Conservation (phyloP, 2,113 vertebrate genomes). For the Cromileptes altivelis region DNA sequence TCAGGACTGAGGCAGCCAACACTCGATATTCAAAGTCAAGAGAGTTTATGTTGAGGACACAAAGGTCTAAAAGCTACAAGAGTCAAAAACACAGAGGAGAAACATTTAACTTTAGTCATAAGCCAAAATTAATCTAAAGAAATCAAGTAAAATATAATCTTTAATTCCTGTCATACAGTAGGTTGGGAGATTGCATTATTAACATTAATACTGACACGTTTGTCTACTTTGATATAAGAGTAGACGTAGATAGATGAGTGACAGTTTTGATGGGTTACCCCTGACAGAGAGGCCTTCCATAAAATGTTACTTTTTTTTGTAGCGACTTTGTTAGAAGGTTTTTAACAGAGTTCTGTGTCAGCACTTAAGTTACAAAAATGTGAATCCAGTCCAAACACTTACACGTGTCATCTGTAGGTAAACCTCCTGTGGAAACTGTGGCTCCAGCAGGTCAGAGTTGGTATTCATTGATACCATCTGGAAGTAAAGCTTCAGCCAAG, state of each 20-base stretch:
- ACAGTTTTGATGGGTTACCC: not conserved
- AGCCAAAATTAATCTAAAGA: not conserved
- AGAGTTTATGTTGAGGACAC: slow-evolving; percentile 89
- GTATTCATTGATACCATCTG: slow-evolving; percentile 89
- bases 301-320: not conserved
- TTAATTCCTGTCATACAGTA: not conserved
- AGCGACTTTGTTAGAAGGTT: not conserved
- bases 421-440: slow-evolving; percentile 91
- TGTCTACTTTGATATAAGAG: not conserved
- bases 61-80: slow-evolving; percentile 91
- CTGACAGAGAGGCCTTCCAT: no score
- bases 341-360: no score
- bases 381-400: not conserved
- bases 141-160: no score
- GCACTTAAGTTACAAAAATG: not conserved
- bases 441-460: slow-evolving; percentile 87
- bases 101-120: not conserved
- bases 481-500: slow-evolving; percentile 93
- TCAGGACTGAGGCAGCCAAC: slow-evolving; percentile 89
- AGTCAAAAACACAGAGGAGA: not conserved
- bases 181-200: not conserved
- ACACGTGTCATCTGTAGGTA: slow-evolving; percentile 92
- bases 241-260: not conserved
- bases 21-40: slow-evolving; percentile 91
- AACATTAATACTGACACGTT: not conserved